Conservation (phyloP, 2,113 vertebrate species). For the Anguilla rostrata region DNA sequence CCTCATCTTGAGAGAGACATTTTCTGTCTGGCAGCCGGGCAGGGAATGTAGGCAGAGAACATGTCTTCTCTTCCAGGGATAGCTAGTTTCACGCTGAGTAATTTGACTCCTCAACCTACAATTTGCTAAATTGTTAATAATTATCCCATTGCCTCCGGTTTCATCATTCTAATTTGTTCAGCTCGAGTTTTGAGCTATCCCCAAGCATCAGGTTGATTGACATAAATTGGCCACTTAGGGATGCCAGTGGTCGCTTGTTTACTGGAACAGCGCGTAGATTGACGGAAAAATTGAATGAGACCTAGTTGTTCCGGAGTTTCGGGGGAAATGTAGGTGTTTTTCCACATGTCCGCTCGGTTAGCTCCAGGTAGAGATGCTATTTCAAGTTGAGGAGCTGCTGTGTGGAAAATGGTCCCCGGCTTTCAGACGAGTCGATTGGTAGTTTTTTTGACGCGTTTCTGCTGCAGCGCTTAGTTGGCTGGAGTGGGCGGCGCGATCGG, state of each 20-base stretch:
- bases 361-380: background rate
- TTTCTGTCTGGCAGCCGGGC: background rate
- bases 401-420: too few relatives aligned
- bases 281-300: background rate
- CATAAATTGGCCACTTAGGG: background rate
- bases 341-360: background rate
- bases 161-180: conserved; percentile 3
- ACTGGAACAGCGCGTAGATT: background rate
- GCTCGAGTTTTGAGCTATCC: background rate
- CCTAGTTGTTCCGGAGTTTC: background rate
- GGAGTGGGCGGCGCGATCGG: too few relatives aligned
- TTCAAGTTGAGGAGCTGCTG: background rate
- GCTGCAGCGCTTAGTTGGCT: too few relatives aligned
- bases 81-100: background rate
- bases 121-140: conserved; percentile 8
- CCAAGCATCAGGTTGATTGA: conserved; percentile 1
- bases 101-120: background rate
- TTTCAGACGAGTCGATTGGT: too few relatives aligned
- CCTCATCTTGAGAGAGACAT: background rate
- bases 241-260: background rate
- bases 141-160: conserved; percentile 3
- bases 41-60: background rate
- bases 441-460: too few relatives aligned
- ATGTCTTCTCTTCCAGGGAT: background rate
- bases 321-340: background rate